Evolutionary conservation across 2,797 vertebrate genomes (phyloP), one percentile per base, ranked within the genome.

Genomic region (Steatocranus sp.): DNA sequence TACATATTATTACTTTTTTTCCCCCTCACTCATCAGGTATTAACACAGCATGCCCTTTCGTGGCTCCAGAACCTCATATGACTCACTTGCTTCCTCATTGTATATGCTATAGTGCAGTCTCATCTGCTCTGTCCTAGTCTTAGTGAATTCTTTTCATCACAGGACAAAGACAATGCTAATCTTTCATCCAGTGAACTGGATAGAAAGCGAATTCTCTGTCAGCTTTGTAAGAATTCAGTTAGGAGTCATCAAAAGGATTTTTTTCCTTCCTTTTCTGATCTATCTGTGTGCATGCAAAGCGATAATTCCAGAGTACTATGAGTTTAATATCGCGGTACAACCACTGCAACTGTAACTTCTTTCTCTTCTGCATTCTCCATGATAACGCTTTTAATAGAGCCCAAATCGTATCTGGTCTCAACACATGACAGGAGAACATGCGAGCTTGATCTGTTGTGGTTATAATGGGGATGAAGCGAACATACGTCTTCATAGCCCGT

Each of bases 81-180:
- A 88, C 86, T 91, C 89, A 81, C 70, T 75, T 54, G 7, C 76
- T 54, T 20, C 4, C 38, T 78, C 66, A 20, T 15, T 78, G 83
- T 70, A 9, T 54, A 11, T 61, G 61, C 50, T 34, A 4, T 3
- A 11, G 41, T 25, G 27, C 20, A n/a, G 84, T 70, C 48, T 78
- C 79, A 12, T 73, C 58, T 41, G 63, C 79, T 88, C 76, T 36
- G 74, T 89, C 79, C 85, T 75, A 30, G 85, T 91, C 86, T 87
- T 70, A 46, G 68, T 46, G 68, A 75, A 84, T 82, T 92, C 48
- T 78, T 86, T 73, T 88, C 88, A 88, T 91, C 87, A 82, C 86
- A 90, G 83, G 76, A 88, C 82, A 79, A 82, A 92, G 89, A 94
- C 93, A 92, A 90, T 82, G 85, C 82, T 90, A 93, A 93, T 93